Evolutionary conservation across 2,113 vertebrate genomes (phyloP).

Genomic region (Lampris incognitus): DNA sequence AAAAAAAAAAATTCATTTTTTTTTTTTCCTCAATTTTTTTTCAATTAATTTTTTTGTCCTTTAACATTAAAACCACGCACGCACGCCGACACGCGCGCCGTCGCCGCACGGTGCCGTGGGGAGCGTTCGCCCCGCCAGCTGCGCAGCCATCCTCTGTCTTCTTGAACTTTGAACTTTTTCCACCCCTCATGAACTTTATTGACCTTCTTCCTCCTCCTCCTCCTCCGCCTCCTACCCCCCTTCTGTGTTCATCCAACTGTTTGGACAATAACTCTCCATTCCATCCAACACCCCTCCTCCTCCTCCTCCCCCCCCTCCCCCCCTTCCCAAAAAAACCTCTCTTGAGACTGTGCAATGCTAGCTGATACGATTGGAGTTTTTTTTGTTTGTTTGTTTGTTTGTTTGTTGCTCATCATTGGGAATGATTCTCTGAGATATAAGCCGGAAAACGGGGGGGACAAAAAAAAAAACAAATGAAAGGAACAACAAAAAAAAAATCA

Average conservation of each 20-base stretch:
- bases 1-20: conserved; percentile 78
- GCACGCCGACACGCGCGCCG: conserved; percentile 72
- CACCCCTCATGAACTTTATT: conserved; percentile 88
- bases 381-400: conserved; percentile 57
- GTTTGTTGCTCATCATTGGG: conserved; percentile 84
- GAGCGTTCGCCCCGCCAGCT: conserved; percentile 82
- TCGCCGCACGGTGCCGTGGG: conserved; percentile 69
- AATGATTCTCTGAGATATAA: conserved; percentile 81
- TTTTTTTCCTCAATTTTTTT: conserved; percentile 80
- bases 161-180: conserved; percentile 86
- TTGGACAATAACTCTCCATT: conserved; percentile 88
- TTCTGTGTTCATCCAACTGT: conserved; percentile 87
- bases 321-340: conserved; percentile 73
- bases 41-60: conserved; percentile 66
- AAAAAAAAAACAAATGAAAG: conserved; percentile 55
- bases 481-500: conserved; percentile 45
- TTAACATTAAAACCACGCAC: conserved; percentile 82
- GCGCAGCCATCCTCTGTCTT: conserved; percentile 87
- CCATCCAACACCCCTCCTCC: conserved; percentile 76
- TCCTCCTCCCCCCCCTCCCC: conserved; percentile 73
- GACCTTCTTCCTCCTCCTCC: conserved; percentile 80
- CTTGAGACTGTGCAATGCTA: conserved; percentile 88
- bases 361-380: conserved; percentile 85
- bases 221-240: conserved; percentile 73
- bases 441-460: conserved; percentile 61